A percentile compares a stretch with the other conserved stretches of the same genome.
Evolutionary conservation across 1,140 invertebrate species (phyloP).

Genomic region (Ceratosolen fusciceps): DNA sequence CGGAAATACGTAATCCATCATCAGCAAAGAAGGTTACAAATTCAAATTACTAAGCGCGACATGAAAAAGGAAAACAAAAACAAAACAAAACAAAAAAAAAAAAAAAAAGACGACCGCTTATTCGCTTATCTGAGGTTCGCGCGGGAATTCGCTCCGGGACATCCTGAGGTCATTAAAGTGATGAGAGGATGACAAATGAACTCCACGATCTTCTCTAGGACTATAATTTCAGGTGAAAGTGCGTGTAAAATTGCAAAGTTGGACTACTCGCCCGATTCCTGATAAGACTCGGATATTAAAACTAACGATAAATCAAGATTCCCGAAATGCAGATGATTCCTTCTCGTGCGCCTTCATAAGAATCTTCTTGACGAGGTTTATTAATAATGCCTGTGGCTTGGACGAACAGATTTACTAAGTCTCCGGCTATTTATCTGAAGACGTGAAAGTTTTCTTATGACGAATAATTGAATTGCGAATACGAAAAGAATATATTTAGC

Average conservation of each 20-base stretch:
- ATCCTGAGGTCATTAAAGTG: constrained; percentile 2
- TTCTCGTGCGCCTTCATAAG: background rate
- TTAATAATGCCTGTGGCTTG: constrained; percentile 3
- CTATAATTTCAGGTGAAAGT: constrained; percentile 45
- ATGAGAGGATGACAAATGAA: constrained; percentile 46
- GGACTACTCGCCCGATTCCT: constrained; percentile 1
- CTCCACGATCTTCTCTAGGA: background rate
- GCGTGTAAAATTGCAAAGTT: constrained; percentile 23
- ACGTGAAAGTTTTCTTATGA: constrained; percentile 19
- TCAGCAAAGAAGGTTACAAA: background rate
- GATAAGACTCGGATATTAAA: constrained; percentile 25
- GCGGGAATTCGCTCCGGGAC: background rate
- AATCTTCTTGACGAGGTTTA: background rate
- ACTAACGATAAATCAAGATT: constrained; percentile 32
- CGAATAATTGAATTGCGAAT: background rate
- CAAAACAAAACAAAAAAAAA: background rate
- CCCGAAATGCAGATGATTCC: background rate
- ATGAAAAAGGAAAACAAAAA: background rate
- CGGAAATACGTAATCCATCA: background rate
- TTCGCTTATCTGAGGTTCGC: background rate
- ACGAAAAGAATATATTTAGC: too few species aligned
- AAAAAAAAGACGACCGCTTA: background rate
- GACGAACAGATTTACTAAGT: background rate
- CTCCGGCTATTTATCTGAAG: background rate
- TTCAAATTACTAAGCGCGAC: background rate